Evolutionary conservation across 2,113 vertebrate genomes (phyloP).

Genomic region (Odocoileus hemionus): DNA sequence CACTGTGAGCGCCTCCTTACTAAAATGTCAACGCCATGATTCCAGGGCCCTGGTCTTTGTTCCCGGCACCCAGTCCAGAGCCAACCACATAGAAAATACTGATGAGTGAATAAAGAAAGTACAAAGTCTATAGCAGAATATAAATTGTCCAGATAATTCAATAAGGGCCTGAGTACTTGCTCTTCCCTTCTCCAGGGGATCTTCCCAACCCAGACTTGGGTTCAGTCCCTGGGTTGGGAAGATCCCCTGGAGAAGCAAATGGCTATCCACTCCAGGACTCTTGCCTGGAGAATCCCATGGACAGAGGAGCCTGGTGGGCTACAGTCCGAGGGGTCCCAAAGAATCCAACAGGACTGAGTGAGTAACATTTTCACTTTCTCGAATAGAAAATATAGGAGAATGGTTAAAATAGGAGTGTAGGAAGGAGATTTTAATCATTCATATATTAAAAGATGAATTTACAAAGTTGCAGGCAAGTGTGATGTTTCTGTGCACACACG

Average conservation of each 20-base stretch:
- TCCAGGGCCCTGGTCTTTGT: background rate
- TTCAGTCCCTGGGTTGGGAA: background rate
- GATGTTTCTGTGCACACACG: background rate
- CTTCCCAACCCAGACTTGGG: background rate
- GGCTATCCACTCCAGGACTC: background rate
- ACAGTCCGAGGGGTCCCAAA: background rate
- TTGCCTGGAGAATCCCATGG: background rate
- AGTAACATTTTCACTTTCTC: background rate
- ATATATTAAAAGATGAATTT: background rate
- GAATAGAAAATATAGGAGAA: background rate
- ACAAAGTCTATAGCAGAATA: background rate
- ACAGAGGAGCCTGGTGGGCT: background rate
- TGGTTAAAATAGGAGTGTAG: background rate
- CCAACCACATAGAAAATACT: background rate
- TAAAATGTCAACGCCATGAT: background rate
- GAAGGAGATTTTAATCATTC: background rate
- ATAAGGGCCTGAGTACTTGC: background rate
- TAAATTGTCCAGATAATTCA: background rate
- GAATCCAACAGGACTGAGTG: background rate
- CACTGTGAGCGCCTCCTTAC: background rate
- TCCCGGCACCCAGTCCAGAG: background rate
- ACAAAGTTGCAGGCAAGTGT: background rate
- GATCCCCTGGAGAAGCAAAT: background rate
- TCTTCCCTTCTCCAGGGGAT: background rate
- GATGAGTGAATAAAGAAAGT: background rate